Evolutionary conservation across 2,113 vertebrate species (phyloP).

Genomic region (Pseudorasbora parva): DNA sequence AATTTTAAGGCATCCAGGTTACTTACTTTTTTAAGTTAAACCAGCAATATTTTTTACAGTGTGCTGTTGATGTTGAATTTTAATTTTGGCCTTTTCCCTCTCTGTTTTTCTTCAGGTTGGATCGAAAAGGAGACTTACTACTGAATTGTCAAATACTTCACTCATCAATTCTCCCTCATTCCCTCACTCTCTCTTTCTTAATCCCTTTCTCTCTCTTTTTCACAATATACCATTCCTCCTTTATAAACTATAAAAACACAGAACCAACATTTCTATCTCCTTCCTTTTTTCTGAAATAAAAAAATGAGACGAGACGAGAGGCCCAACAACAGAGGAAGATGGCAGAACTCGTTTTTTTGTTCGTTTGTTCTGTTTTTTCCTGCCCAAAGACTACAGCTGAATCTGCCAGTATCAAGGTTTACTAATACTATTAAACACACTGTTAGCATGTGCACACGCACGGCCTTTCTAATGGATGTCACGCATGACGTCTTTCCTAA

Average conservation of each 20-base stretch:
- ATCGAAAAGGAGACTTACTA: slow-evolving; percentile 86
- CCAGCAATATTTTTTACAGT: no score
- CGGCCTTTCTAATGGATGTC: slow-evolving; percentile 49
- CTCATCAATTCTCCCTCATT: slow-evolving; percentile 48
- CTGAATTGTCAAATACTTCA: slow-evolving; percentile 76
- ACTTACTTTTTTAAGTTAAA: no score
- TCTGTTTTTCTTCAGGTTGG: slow-evolving; percentile 76
- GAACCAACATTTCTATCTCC: slow-evolving; percentile 3
- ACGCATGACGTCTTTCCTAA: slow-evolving; percentile 7
- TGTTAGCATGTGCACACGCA: slow-evolving; percentile 47
- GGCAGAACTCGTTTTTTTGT: background rate
- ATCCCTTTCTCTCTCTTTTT: slow-evolving; percentile 8
- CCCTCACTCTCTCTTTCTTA: slow-evolving; percentile 4
- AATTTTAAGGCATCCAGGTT: no score
- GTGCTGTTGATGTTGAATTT: background rate
- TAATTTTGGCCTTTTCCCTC: background rate
- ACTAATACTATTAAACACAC: slow-evolving; percentile 49
- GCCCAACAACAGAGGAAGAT: slow-evolving; percentile 42
- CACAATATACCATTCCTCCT: background rate
- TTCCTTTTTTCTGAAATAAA: background rate
- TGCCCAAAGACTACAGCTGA: slow-evolving; percentile 64
- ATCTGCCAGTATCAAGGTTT: slow-evolving; percentile 65
- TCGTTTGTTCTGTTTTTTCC: slow-evolving; percentile 42
- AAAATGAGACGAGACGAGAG: slow-evolving; percentile 52
- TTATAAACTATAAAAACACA: slow-evolving; percentile 8